phyloP scores from a whole-genome alignment of 2,113 vertebrate species.

The Hyaena hyaena region DNA sequence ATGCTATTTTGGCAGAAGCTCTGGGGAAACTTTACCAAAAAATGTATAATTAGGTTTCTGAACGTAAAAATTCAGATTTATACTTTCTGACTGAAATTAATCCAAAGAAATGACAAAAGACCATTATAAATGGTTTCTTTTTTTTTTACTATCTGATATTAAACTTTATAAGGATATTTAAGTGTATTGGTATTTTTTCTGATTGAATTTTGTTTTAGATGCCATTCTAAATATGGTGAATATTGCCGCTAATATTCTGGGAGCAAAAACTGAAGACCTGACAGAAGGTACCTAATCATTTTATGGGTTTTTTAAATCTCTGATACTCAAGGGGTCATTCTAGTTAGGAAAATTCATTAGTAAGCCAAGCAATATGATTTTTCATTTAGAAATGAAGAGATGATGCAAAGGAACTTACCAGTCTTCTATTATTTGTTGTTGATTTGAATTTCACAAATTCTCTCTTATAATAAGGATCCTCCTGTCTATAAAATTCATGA shows the following conservation, averaged over 20 bases:
- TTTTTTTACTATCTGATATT: conserved; percentile 14
- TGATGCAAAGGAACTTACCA: conserved; percentile 4
- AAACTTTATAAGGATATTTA: conserved; percentile 57
- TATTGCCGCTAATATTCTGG: conserved; percentile 98
- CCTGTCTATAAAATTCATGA: conserved; percentile 13
- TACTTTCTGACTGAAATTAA: conserved; percentile 24
- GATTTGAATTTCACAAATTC: conserved; percentile 22
- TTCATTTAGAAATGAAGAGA: conserved; percentile 30
- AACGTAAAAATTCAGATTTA: conserved; percentile 48
- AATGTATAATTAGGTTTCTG: conserved; percentile 11
- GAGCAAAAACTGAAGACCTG: conserved; percentile 92
- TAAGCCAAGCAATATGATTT: conserved; percentile 41
- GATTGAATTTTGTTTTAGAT: conserved; percentile 88
- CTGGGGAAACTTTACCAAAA: background rate
- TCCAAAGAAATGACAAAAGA: conserved; percentile 20
- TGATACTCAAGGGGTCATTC: conserved; percentile 9
- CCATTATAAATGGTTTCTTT: background rate
- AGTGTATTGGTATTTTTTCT: conserved; percentile 56
- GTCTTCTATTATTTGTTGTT: background rate
- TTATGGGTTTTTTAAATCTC: conserved; percentile 53
- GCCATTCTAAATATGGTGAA: conserved; percentile 99
- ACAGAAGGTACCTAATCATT: conserved; percentile 88
- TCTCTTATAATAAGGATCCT: background rate
- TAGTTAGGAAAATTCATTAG: conserved; percentile 51
- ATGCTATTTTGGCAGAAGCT: conserved; percentile 41